Conservation (phyloP, 2,113 vertebrate species). For the Microtus ochrogaster region DNA sequence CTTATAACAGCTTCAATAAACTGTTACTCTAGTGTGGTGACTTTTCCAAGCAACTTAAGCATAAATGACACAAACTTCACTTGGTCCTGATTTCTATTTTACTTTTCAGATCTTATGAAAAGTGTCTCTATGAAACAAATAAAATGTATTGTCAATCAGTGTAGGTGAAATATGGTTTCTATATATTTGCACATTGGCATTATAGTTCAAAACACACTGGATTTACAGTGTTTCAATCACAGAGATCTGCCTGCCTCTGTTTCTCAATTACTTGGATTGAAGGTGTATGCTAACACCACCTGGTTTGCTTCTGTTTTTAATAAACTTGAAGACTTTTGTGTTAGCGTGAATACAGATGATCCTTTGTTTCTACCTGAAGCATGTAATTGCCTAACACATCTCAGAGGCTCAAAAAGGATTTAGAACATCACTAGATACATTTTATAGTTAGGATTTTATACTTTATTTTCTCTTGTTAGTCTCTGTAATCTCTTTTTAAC, state of each 20-base stretch:
- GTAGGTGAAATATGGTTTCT: neutral
- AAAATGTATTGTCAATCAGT: neutral
- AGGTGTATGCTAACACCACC: neutral
- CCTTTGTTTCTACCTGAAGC: neutral
- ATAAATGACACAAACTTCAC: slow-evolving; percentile 55
- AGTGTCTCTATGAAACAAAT: neutral
- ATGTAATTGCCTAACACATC: neutral
- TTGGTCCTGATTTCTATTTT: slow-evolving; percentile 16
- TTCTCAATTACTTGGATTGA: neutral
- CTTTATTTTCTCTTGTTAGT: neutral
- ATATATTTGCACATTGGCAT: neutral
- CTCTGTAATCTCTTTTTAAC: neutral
- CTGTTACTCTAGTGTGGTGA: neutral
- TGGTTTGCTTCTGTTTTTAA: neutral
- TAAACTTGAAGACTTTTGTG: no score
- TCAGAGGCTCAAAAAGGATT: neutral
- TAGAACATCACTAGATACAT: neutral
- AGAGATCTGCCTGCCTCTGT: neutral
- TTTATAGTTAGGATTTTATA: neutral
- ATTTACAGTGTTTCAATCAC: neutral
- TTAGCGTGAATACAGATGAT: neutral
- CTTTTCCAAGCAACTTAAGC: slow-evolving; percentile 51
- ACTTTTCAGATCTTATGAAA: neutral
- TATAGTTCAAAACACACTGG: neutral
- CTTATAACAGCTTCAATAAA: slow-evolving; percentile 57